A percentile compares a stretch with the other conserved stretches of the same genome.
Conservation (phyloP, 2,797 vertebrate species). For the Carduelis carduelis region DNA sequence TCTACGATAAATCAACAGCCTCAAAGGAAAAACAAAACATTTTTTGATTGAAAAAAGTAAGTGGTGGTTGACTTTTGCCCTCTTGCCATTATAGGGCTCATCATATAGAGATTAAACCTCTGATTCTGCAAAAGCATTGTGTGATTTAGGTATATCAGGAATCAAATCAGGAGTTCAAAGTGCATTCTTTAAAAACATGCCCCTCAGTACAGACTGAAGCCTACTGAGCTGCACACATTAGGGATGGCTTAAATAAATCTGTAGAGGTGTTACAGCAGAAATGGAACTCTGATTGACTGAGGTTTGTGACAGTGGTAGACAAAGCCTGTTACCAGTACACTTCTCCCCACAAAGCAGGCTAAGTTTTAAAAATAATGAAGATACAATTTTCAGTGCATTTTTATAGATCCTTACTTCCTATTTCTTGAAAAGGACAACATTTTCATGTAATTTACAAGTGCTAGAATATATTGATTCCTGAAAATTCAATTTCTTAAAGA, state of each 20-base stretch:
- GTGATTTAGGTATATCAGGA: background rate
- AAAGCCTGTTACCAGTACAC: background rate
- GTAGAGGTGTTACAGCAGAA: background rate
- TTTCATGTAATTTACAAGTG: background rate
- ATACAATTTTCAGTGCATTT: background rate
- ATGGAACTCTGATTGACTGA: background rate
- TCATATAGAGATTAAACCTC: background rate
- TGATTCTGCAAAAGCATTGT: background rate
- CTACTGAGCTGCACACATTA: background rate
- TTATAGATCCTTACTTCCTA: background rate
- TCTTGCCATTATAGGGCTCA: background rate
- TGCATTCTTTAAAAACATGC: background rate
- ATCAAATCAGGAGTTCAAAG: background rate
- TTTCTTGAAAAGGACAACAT: background rate
- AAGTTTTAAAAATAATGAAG: background rate
- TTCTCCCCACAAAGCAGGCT: background rate
- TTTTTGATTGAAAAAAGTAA: background rate
- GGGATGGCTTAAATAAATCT: background rate
- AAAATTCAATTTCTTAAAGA: background rate
- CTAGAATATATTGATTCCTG: background rate
- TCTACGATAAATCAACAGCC: background rate
- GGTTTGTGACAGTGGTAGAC: background rate
- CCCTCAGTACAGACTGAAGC: background rate
- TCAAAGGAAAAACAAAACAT: background rate
- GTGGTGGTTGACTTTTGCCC: background rate